Evolutionary conservation across 2,888 invertebrate species (phyloP).

Genomic region (Ferrisia virgata): DNA sequence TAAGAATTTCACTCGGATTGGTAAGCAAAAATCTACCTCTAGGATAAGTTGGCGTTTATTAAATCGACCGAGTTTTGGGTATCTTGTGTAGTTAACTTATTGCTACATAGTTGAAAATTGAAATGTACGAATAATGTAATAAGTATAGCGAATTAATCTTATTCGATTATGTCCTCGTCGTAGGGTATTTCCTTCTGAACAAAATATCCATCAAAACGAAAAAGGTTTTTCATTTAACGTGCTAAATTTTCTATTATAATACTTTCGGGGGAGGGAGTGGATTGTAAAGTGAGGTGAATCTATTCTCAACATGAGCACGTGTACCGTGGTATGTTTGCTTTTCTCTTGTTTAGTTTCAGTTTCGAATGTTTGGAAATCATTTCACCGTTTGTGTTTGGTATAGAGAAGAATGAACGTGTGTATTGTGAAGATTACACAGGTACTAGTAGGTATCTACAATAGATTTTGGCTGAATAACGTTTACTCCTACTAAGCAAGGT

Average conservation of each 20-base stretch:
- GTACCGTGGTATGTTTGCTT: neutral
- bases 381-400: neutral
- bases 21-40: neutral
- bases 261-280: neutral
- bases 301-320: neutral
- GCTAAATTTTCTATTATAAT: neutral
- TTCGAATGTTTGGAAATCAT: conserved; percentile 15
- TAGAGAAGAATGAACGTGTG: neutral
- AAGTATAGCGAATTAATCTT: neutral
- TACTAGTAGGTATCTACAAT: no score
- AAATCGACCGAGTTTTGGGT: neutral
- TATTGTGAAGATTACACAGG: neutral
- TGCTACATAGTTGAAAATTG: no score
- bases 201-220: neutral
- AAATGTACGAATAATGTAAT: no score
- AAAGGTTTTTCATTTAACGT: neutral
- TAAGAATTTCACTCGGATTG: neutral
- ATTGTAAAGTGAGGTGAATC: neutral
- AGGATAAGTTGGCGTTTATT: neutral
- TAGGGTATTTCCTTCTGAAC: neutral
- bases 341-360: conserved; percentile 1
- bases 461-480: no score
- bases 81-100: neutral
- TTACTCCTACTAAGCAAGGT: no score
- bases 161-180: conserved; percentile 1